Evolutionary conservation across 2,888 invertebrate species (phyloP).

Genomic region (Machimus rusticus): DNA sequence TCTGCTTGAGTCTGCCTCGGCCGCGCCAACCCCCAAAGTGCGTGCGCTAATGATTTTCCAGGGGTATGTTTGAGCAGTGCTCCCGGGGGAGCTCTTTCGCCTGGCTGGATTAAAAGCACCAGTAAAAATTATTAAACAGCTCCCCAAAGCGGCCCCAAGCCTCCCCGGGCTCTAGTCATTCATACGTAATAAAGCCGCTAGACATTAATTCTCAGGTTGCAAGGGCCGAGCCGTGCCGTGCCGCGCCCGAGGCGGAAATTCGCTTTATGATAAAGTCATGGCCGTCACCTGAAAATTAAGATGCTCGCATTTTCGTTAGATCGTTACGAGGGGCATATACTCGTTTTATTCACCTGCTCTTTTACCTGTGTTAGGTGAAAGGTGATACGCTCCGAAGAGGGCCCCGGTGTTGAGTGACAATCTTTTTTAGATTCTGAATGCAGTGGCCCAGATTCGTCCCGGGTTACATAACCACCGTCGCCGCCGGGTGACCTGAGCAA

Average conservation of each 20-base stretch:
- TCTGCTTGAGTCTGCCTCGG: not conserved
- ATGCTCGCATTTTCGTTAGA: not conserved
- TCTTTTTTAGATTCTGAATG: not conserved
- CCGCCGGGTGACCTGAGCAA: not conserved
- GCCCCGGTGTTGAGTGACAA: not conserved
- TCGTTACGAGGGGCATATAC: not conserved
- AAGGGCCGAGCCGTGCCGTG: not conserved
- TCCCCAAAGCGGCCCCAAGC: not conserved
- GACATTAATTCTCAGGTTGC: slow-evolving; percentile 13
- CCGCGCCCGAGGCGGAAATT: not conserved
- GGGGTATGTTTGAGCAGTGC: not conserved
- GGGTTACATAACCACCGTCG: not conserved
- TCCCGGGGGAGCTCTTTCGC: not conserved
- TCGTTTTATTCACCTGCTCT: not conserved
- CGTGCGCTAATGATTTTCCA: not conserved
- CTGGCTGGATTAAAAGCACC: not conserved
- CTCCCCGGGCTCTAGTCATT: not conserved
- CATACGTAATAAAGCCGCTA: not conserved
- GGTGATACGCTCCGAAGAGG: not conserved
- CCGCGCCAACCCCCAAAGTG: not conserved
- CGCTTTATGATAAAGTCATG: not conserved
- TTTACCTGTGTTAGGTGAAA: not conserved
- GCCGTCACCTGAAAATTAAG: not conserved
- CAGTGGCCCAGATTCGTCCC: not conserved
- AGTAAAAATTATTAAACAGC: slow-evolving; percentile 4